A percentile compares a stretch with the other conserved stretches of the same genome.
These are phyloP conservation scores for Branchellion lobata DNA, from an alignment of 2,888 invertebrate species.

Conservation along the genomic window DNA sequence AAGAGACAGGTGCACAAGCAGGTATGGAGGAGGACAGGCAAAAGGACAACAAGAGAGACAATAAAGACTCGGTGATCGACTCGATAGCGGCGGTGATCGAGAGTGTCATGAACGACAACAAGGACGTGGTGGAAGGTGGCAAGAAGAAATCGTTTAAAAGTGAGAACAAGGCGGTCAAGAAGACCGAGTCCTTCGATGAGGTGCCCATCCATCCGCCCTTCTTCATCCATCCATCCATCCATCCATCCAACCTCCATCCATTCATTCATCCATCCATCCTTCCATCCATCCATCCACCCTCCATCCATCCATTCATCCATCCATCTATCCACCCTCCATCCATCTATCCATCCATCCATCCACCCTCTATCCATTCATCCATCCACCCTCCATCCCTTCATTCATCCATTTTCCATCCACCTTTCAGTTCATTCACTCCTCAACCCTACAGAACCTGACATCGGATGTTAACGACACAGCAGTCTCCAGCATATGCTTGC, in stretches of 20 bases:
- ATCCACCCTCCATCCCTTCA: too few species aligned
- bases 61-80: background rate
- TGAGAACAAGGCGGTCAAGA: background rate
- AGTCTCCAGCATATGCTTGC: background rate
- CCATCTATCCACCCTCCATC: too few species aligned
- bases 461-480: constrained; percentile 4
- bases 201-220: background rate
- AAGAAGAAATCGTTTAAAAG: background rate
- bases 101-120: background rate
- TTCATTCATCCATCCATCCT: too few species aligned
- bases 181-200: background rate
- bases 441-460: background rate
- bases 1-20: background rate
- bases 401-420: too few species aligned
- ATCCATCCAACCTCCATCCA: too few species aligned
- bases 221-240: too few species aligned
- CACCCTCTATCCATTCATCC: too few species aligned
- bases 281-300: too few species aligned
- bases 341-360: too few species aligned
- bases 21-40: background rate
- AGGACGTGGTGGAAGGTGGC: background rate
- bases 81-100: background rate
- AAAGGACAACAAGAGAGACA: background rate
- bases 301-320: too few species aligned
- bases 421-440: too few species aligned